Evolutionary conservation across 2,113 vertebrate genomes (phyloP).

Genomic region (Propithecus coquereli): DNA sequence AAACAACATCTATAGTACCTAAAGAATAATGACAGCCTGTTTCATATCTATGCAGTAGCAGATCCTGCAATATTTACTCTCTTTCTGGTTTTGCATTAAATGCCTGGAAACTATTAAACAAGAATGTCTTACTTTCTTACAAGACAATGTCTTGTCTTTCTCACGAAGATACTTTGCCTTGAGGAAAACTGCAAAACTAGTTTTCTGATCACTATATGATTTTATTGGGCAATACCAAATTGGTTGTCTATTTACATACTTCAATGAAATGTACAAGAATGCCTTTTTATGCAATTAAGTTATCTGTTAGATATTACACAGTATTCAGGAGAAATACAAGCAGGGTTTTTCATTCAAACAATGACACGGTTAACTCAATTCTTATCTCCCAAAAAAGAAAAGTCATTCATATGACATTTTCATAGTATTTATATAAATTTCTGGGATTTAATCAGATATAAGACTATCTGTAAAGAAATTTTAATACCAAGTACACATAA

Average conservation of each 20-base stretch:
- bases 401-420: background rate
- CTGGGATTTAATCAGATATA: background rate
- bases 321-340: background rate
- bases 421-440: background rate
- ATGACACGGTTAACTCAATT: background rate
- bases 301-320: background rate
- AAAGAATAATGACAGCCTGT: background rate
- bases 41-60: background rate
- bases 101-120: slow-evolving; percentile 4
- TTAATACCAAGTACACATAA: background rate
- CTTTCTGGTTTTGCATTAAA: background rate
- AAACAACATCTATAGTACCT: background rate
- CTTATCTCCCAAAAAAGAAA: background rate
- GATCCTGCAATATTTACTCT: background rate
- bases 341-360: background rate
- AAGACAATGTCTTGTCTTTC: too few species aligned
- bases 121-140: background rate
- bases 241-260: background rate
- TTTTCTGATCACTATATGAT: background rate
- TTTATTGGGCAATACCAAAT: background rate
- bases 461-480: background rate
- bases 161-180: background rate
- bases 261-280: background rate
- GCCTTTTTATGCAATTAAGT: background rate
- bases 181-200: background rate